A percentile compares a stretch with the other conserved stretches of the same genome.
Conservation (phyloP, 2,797 vertebrate genomes). For the Euthynnus affinis region DNA sequence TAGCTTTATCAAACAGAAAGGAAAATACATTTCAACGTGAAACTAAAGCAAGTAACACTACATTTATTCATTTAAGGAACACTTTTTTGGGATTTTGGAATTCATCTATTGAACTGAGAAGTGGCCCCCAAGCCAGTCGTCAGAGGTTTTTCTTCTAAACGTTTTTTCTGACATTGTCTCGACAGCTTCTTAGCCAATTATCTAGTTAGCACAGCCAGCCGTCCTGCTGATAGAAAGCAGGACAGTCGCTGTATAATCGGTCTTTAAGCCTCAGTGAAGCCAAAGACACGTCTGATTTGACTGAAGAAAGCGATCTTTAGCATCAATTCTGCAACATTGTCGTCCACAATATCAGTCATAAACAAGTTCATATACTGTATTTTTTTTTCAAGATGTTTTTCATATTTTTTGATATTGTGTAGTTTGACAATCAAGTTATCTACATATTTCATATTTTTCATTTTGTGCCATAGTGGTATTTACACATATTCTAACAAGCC, state of each 20-base stretch:
- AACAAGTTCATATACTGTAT: background rate
- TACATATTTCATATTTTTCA: background rate
- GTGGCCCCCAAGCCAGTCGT: background rate
- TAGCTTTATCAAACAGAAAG: too few relatives aligned
- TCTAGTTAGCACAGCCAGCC: background rate
- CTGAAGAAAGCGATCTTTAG: background rate
- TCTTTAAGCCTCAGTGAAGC: background rate
- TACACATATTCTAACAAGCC: background rate
- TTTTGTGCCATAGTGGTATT: background rate
- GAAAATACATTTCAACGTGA: background rate
- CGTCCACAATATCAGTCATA: background rate
- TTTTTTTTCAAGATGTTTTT: background rate
- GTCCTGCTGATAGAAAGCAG: conserved; percentile 4
- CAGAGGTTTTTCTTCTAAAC: background rate
- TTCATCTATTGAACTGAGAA: background rate
- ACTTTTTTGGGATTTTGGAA: background rate
- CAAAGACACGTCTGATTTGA: background rate
- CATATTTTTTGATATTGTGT: conserved; percentile 1
- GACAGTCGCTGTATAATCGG: background rate
- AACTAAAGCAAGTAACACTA: background rate
- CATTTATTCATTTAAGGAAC: background rate
- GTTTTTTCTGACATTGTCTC: background rate
- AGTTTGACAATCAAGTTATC: conserved; percentile 29
- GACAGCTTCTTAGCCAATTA: background rate
- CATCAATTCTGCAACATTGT: background rate